Conservation (phyloP, 2,113 vertebrate species). For the Mungos mungo region DNA sequence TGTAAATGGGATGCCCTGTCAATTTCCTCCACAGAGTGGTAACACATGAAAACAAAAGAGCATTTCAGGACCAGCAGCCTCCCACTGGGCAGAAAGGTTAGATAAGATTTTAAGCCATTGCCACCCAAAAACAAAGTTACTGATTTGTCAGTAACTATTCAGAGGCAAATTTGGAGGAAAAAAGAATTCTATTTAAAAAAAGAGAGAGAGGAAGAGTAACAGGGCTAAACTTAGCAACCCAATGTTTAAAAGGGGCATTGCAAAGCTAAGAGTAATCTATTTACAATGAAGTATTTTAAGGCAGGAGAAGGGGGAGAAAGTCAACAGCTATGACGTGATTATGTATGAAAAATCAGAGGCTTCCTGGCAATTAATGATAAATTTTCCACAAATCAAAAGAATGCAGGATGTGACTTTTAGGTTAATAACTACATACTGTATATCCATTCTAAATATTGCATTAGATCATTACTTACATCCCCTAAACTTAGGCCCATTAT, state of each 20-base stretch:
- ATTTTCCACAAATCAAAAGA: conserved; percentile 73
- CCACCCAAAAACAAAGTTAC: conserved; percentile 67
- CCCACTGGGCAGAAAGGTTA: conserved; percentile 64
- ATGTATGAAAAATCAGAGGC: conserved; percentile 73
- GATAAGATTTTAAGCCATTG: conserved; percentile 73
- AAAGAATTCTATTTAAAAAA: conserved; percentile 67
- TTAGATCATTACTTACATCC: conserved; percentile 64
- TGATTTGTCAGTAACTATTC: conserved; percentile 71
- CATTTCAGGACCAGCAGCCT: conserved; percentile 67
- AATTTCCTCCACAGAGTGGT: conserved; percentile 59
- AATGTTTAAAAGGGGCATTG: conserved; percentile 62
- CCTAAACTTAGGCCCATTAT: conserved; percentile 71
- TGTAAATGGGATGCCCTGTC: conserved; percentile 43
- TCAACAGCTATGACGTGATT: conserved; percentile 63
- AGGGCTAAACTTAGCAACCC: conserved; percentile 75
- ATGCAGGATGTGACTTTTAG: conserved; percentile 66
- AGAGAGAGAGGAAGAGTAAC: not conserved
- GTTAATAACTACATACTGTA: conserved; percentile 76
- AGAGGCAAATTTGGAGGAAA: conserved; percentile 51
- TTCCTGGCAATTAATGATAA: conserved; percentile 73
- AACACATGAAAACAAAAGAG: conserved; percentile 69
- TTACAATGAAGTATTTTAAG: conserved; percentile 63
- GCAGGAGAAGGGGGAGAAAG: conserved; percentile 51
- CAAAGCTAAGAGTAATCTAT: conserved; percentile 68
- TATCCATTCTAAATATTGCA: conserved; percentile 66